Conservation (phyloP, 2,113 vertebrate genomes). For the Zapus hudsonius region DNA sequence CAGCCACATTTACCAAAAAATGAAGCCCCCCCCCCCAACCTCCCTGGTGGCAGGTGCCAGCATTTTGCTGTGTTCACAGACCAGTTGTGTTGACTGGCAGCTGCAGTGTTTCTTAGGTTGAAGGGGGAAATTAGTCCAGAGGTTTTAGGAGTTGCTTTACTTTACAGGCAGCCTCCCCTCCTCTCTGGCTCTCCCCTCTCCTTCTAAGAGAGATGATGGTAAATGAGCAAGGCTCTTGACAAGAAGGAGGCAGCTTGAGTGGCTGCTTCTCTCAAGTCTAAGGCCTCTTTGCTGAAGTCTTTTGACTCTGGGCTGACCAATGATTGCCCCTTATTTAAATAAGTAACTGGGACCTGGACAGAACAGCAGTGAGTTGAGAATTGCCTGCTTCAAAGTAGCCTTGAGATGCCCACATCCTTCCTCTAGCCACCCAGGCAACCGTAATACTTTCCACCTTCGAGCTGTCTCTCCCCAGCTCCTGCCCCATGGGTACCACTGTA, state of each 20-base stretch:
- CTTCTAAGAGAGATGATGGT: neutral
- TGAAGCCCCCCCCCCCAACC: slow-evolving; percentile 61
- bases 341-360: slow-evolving; percentile 53
- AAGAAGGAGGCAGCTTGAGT: slow-evolving; percentile 4
- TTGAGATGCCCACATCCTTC: slow-evolving; percentile 83
- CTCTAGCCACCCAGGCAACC: slow-evolving; percentile 68
- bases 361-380: slow-evolving; percentile 37
- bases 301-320: slow-evolving; percentile 49
- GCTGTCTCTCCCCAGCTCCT: neutral
- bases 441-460: slow-evolving; percentile 75
- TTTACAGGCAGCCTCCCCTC: slow-evolving; percentile 40
- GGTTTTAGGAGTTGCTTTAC: slow-evolving; percentile 47
- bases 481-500: neutral
- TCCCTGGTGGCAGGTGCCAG: slow-evolving; percentile 75
- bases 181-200: neutral
- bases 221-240: neutral
- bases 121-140: slow-evolving; percentile 56
- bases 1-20: slow-evolving; percentile 78
- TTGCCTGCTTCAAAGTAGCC: slow-evolving; percentile 76
- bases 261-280: slow-evolving; percentile 49
- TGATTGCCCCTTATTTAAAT: slow-evolving; percentile 34
- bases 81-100: slow-evolving; percentile 54
- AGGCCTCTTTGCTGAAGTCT: slow-evolving; percentile 43
- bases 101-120: slow-evolving; percentile 65
- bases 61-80: slow-evolving; percentile 80